Percentiles rank a stretch among this genome's conserved stretches.
phyloP scores from a whole-genome alignment of 1,140 invertebrate species.

The Drosophila pseudoananassae region DNA sequence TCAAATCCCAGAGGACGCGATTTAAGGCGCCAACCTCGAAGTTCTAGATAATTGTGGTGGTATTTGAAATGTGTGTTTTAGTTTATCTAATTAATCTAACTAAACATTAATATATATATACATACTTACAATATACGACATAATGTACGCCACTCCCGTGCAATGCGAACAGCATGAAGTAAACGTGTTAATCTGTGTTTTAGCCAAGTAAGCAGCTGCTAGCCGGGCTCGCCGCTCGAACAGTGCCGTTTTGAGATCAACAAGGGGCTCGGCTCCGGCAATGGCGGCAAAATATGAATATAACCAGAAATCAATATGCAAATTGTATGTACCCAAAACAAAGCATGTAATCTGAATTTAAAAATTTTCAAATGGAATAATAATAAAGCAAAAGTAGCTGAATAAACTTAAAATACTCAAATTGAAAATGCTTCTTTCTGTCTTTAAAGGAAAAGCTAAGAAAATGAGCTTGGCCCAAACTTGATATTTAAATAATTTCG shows the following conservation, averaged over 20 bases:
- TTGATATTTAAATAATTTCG: no score
- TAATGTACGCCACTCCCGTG: constrained; percentile 45
- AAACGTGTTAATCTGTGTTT: constrained; percentile 81
- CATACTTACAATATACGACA: constrained; percentile 35
- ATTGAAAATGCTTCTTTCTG: not conserved
- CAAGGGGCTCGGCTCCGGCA: constrained; percentile 20
- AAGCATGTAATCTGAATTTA: constrained; percentile 80
- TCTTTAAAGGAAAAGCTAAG: no score
- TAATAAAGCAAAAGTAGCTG: constrained; percentile 75
- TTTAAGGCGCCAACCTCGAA: not conserved
- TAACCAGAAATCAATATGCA: constrained; percentile 64
- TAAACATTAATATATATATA: constrained; percentile 42
- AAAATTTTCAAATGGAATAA: constrained; percentile 79
- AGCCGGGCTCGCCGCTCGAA: constrained; percentile 32
- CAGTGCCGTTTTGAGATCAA: constrained; percentile 25
- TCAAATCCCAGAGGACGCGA: constrained; percentile 25
- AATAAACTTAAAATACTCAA: constrained; percentile 43
- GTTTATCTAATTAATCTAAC: constrained; percentile 55
- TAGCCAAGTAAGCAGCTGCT: constrained; percentile 73
- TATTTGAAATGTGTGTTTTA: constrained; percentile 74
- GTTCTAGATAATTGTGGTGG: constrained; percentile 76
- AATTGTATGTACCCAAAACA: constrained; percentile 68
- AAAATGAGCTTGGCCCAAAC: no score
- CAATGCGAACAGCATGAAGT: constrained; percentile 69
- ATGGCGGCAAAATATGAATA: constrained; percentile 49